These are phyloP conservation scores for Megaceryle alcyon DNA, from an alignment of 2,797 vertebrate genomes.

Conservation along the genomic window DNA sequence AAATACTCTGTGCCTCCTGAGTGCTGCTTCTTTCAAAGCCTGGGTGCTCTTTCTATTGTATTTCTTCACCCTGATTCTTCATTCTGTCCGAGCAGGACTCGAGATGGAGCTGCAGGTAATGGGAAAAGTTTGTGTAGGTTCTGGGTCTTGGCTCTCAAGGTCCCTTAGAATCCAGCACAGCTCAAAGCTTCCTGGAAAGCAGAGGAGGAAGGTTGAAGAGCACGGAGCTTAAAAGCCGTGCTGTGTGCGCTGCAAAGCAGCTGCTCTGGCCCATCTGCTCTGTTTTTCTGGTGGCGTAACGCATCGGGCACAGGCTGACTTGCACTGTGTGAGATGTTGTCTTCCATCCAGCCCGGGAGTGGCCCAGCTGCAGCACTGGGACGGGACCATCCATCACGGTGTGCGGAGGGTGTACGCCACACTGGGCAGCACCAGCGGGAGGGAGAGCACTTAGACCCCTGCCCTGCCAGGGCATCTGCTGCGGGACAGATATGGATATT, in stretches of 20 bases:
- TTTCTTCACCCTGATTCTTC: background rate
- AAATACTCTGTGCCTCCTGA: background rate
- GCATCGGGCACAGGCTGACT: background rate
- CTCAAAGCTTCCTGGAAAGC: background rate
- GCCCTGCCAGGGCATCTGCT: background rate
- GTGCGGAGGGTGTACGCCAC: background rate
- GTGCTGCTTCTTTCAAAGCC: background rate
- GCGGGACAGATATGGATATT: background rate
- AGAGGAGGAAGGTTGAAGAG: background rate
- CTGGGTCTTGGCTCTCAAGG: background rate
- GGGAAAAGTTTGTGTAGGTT: background rate
- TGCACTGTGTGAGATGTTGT: background rate
- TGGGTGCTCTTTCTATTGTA: background rate
- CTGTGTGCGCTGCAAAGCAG: background rate
- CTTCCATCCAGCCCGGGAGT: background rate
- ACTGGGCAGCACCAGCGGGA: too few relatives aligned
- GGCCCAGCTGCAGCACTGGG: background rate
- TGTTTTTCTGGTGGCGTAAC: background rate
- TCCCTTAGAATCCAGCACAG: background rate
- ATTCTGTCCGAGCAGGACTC: background rate
- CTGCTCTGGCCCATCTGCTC: conserved; percentile 19
- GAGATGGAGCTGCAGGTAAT: background rate
- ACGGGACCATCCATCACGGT: background rate
- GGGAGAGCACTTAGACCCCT: background rate
- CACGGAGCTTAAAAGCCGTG: rapidly evolving